Conservation (phyloP, 2,888 invertebrate genomes). For the Heliothis peltigera region DNA sequence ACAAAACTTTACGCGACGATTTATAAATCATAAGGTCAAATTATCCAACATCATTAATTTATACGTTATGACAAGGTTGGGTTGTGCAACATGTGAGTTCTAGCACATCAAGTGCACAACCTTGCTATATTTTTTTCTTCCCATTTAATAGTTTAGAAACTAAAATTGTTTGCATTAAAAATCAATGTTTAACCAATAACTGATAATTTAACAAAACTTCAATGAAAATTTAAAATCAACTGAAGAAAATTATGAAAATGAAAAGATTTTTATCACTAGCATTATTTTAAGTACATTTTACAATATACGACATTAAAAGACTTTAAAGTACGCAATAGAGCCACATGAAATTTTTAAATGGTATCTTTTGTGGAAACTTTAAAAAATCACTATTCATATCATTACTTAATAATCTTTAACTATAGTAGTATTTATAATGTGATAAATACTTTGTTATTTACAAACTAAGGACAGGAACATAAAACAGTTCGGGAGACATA, state of each 20-base stretch:
- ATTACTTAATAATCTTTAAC: slow-evolving; percentile 68
- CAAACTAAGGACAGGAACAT: slow-evolving; percentile 88
- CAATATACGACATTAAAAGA: slow-evolving; percentile 83
- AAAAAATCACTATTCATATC: slow-evolving; percentile 74
- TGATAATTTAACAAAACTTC: slow-evolving; percentile 39
- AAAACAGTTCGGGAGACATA: slow-evolving; percentile 87
- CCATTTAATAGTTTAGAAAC: slow-evolving; percentile 26
- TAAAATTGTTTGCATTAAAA: slow-evolving; percentile 22
- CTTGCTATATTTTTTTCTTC: slow-evolving; percentile 48
- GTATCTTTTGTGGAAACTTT: slow-evolving; percentile 80
- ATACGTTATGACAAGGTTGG: slow-evolving; percentile 50
- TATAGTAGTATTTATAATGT: slow-evolving; percentile 71
- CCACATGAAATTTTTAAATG: slow-evolving; percentile 78
- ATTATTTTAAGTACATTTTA: slow-evolving; percentile 87
- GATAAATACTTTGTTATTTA: slow-evolving; percentile 85
- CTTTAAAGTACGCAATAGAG: slow-evolving; percentile 81
- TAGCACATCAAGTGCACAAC: slow-evolving; percentile 45
- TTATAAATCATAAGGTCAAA: slow-evolving; percentile 64
- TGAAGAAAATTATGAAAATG: slow-evolving; percentile 66
- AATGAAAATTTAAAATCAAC: slow-evolving; percentile 49
- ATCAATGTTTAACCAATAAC: slow-evolving; percentile 41
- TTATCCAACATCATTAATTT: slow-evolving; percentile 53
- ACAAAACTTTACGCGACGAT: slow-evolving; percentile 74
- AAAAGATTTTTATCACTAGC: slow-evolving; percentile 73
- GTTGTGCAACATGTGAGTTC: slow-evolving; percentile 41